Base-by-base conservation (phyloP, 2,888 invertebrate species). In the Eupithecia centaureata region DNA sequence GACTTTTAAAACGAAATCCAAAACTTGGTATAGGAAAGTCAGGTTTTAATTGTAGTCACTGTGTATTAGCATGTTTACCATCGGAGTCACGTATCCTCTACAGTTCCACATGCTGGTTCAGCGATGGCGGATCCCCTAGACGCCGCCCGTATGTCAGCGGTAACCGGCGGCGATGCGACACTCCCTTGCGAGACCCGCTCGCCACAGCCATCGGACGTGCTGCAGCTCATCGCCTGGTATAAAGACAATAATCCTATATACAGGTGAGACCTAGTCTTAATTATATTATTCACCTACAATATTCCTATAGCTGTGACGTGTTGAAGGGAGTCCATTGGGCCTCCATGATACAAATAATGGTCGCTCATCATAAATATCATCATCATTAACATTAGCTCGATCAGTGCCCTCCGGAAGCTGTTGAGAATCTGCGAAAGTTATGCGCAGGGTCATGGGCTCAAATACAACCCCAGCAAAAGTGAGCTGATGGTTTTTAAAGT, bases 141-240 rank as follows among this genome's bases (percentile, higher is more conserved):
- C 78, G 91, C 94, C 57, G 86, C 93, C 67, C 94, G 95, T 82
- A 94, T 95, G 78, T 94, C 95, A 77, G 96, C 96, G 33, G 95
- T 97, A 82, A 95, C 96, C 71, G 96, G 96, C 78, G 96, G 96
- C 70, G 96, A 96, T 78, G 97, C 97, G 65, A 95, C 96, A 79
- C 94, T 98, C 78, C 97, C 97, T 35, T 98, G 98, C 91, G 97
- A 98, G 94, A 96, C 97, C 77, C 95, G 95, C 76, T 95, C 97
- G 57, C 95, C 96, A 62, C 93, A 95, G 76, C 94, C 95, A 52
- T 96, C 96, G 79, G 98, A 98, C 90, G 95, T 96, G 73, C 95
- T 97, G 68, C 94, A 97, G 57, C 95, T 98, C 63, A 97, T 98
- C 79, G 97, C 97, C 63, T 98, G 98, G 98, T 98, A 98, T 88